These are phyloP conservation scores for Microplitis mediator DNA, from an alignment of 1,140 invertebrate species.

Conservation along the genomic window DNA sequence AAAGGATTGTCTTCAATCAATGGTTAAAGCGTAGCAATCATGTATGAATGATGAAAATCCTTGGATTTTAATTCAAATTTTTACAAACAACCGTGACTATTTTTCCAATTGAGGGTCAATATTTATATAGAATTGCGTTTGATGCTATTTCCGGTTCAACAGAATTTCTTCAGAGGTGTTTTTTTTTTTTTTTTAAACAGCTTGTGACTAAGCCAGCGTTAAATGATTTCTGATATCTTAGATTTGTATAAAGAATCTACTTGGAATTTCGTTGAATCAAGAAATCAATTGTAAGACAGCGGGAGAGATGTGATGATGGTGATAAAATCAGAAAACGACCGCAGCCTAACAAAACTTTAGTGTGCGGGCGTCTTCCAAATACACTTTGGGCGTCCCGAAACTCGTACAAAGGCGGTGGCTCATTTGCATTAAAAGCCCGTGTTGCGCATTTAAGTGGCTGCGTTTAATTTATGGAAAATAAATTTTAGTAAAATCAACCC, in stretches of 20 bases:
- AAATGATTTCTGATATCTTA: too few relatives aligned
- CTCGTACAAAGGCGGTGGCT: conserved; percentile 25
- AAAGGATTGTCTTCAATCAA: too few relatives aligned
- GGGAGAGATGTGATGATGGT: conserved; percentile 4
- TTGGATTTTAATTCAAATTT: too few relatives aligned
- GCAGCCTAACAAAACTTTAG: neutral
- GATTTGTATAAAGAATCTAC: neutral
- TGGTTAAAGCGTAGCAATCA: too few relatives aligned
- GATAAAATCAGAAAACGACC: neutral
- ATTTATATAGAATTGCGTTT: too few relatives aligned
- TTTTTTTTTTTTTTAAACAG: too few relatives aligned
- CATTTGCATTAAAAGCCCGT: conserved; percentile 30
- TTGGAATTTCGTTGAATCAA: neutral
- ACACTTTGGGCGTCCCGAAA: conserved; percentile 22
- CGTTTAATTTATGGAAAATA: conserved; percentile 34
- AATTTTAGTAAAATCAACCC: conserved; percentile 34
- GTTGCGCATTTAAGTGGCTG: conserved; percentile 7
- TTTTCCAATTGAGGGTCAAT: too few relatives aligned
- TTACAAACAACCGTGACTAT: too few relatives aligned
- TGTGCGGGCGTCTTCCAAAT: conserved; percentile 21
- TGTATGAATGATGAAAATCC: too few relatives aligned
- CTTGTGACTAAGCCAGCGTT: too few relatives aligned
- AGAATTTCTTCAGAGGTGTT: too few relatives aligned
- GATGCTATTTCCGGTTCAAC: too few relatives aligned
- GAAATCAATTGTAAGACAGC: conserved; percentile 5